Percentiles rank a stretch among this genome's conserved stretches.
Evolutionary conservation across 2,888 invertebrate genomes (phyloP).

Genomic region (Clivina fossor): DNA sequence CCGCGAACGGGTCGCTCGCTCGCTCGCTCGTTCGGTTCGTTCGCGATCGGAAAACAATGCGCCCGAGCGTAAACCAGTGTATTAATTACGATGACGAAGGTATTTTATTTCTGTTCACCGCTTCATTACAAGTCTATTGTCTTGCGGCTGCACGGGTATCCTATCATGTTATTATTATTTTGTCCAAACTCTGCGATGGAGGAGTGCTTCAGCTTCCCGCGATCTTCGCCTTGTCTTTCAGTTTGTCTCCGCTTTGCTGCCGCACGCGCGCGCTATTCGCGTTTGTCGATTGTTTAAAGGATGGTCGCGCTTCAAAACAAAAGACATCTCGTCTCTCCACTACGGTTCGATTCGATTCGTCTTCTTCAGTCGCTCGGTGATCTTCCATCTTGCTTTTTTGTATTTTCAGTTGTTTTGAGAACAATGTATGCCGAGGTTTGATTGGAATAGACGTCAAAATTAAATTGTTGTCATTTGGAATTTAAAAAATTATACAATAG

Average conservation of each 20-base stretch:
- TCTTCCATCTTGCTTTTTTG: not conserved
- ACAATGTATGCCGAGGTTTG: too few species aligned
- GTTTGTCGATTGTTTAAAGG: too few species aligned
- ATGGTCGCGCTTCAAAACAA: slow-evolving; percentile 2
- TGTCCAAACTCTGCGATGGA: slow-evolving; percentile 13
- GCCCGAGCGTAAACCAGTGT: slow-evolving; percentile 28
- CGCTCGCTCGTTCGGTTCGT: not conserved
- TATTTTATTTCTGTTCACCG: slow-evolving; percentile 30
- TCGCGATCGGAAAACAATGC: slow-evolving; percentile 19
- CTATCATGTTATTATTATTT: slow-evolving; percentile 29
- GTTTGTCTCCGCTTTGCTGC: too few species aligned
- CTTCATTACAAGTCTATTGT: slow-evolving; percentile 30
- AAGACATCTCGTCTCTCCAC: not conserved
- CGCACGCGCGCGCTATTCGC: not conserved
- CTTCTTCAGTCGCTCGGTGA: not conserved
- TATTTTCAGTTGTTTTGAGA: too few species aligned
- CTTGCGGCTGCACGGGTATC: slow-evolving; percentile 13
- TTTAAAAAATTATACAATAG: too few species aligned
- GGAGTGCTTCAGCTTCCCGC: not conserved
- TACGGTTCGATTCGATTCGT: not conserved
- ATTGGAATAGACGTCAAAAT: too few species aligned
- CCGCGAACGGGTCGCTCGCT: not conserved
- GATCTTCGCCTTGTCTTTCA: too few species aligned
- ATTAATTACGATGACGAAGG: slow-evolving; percentile 31
- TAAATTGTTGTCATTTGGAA: too few species aligned